phyloP scores from a whole-genome alignment of 2,113 vertebrate species.

The Piliocolobus tephrosceles region DNA sequence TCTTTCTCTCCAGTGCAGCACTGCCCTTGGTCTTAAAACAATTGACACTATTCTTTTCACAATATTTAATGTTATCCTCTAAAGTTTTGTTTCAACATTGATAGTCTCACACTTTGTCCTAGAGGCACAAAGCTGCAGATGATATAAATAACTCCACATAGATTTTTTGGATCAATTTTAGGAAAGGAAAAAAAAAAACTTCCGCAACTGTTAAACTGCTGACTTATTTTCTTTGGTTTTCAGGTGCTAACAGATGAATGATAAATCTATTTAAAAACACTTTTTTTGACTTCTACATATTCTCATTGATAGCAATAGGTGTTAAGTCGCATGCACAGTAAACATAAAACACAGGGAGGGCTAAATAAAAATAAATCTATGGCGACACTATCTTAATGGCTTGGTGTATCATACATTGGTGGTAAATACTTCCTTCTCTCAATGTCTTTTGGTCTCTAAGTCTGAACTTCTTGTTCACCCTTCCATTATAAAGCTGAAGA shows the following conservation, averaged over 20 bases:
- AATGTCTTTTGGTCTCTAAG: background rate
- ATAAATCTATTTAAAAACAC: constrained; percentile 53
- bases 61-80: background rate
- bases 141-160: constrained; percentile 53
- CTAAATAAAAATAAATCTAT: background rate
- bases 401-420: background rate
- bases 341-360: background rate
- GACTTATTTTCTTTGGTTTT: constrained; percentile 54
- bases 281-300: background rate
- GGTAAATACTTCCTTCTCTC: constrained; percentile 5
- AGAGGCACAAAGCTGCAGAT: constrained; percentile 30
- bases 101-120: constrained; percentile 47
- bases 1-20: background rate
- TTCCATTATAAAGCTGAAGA: constrained; percentile 41
- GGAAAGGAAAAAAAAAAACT: constrained; percentile 36
- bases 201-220: constrained; percentile 49
- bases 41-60: constrained; percentile 42
- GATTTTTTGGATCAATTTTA: constrained; percentile 63
- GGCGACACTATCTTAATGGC: background rate
- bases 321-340: background rate
- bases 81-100: constrained; percentile 63
- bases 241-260: constrained; percentile 28
- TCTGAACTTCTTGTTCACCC: constrained; percentile 33
- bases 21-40: constrained; percentile 52
- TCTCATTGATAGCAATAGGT: background rate